Evolutionary conservation across 1,140 invertebrate genomes (phyloP).

Genomic region (Meloidogyne floridensis): DNA sequence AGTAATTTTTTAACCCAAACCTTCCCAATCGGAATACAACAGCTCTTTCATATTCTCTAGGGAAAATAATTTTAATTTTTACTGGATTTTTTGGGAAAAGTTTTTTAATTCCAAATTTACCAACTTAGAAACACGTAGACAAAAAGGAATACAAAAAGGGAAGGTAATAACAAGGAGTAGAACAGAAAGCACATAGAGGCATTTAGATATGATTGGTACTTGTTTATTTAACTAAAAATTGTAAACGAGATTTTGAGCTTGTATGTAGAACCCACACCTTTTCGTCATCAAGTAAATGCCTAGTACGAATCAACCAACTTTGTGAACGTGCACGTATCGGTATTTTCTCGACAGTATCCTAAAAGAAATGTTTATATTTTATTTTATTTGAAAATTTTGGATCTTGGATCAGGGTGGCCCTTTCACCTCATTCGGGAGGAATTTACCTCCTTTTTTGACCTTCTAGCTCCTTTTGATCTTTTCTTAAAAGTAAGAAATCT

Average conservation of each 20-base stretch:
- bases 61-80: constrained; percentile 26
- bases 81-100: constrained; percentile 8
- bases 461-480: too few species aligned
- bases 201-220: constrained; percentile 51
- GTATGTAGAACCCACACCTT: constrained; percentile 43
- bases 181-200: constrained; percentile 55
- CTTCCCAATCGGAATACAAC: constrained; percentile 62
- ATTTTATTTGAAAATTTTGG: neutral
- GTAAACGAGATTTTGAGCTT: neutral
- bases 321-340: constrained; percentile 64
- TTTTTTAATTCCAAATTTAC: neutral
- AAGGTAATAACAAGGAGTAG: constrained; percentile 54
- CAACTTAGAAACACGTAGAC: constrained; percentile 60
- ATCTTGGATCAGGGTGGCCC: too few species aligned
- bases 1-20: neutral
- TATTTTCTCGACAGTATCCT: constrained; percentile 65
- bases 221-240: constrained; percentile 40
- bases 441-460: too few species aligned
- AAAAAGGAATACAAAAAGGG: constrained; percentile 60
- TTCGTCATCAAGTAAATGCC: constrained; percentile 62
- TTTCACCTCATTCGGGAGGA: too few species aligned
- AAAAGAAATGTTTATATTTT: constrained; percentile 32
- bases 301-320: constrained; percentile 63
- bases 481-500: too few species aligned
- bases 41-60: constrained; percentile 63